Evolutionary conservation across 2,113 vertebrate genomes (phyloP), one percentile per base, ranked within the genome.

Genomic region (Elanus axillaris): DNA sequence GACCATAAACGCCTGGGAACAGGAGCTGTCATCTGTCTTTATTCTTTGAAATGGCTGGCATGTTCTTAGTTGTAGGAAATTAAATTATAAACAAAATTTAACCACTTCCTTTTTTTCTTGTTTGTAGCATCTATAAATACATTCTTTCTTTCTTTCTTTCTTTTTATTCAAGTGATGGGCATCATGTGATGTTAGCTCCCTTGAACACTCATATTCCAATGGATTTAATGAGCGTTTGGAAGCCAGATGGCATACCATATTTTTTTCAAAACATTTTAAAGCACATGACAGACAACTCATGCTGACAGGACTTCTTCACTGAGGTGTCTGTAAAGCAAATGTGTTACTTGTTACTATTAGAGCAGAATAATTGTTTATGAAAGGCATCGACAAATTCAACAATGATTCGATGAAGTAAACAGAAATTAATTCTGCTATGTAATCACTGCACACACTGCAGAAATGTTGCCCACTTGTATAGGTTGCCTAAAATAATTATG

Each of bases 321-420:
- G 88, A 93, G 94, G 76, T 93, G 93, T 93, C 88, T 96, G 83
- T 53, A 89, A 96, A 96, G 94, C 93, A 96, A 96, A 97, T 86
- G 82, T 84, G 79, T 92, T 88, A 82, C 91, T 90, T 93, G 86
- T 93, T 97, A 94, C 94, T 95, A 94, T 92, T 96, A 85, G 94
- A 93, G 92, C 95, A 94, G 95, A 97, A 93, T 84, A 96, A 96
- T 91, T 94, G 58, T 91, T 96, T 94, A 88, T 86, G 93, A 96
- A 97, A 95, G 31, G 59, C 76, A 77, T 66, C 73, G 43, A 92
- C 69, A 92, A 73, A 82, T 87, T 96, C 94, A 93, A 68, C 87
- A 94, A 15, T 11, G 59, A 90, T 87, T 96, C 13, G 7, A 9
- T 86, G 80, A 96, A 96, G 80, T 90, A 94, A 95, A 94, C 53